These are phyloP conservation scores for Phaethon lepturus DNA, from an alignment of 2,113 vertebrate genomes.

Conservation along the genomic window DNA sequence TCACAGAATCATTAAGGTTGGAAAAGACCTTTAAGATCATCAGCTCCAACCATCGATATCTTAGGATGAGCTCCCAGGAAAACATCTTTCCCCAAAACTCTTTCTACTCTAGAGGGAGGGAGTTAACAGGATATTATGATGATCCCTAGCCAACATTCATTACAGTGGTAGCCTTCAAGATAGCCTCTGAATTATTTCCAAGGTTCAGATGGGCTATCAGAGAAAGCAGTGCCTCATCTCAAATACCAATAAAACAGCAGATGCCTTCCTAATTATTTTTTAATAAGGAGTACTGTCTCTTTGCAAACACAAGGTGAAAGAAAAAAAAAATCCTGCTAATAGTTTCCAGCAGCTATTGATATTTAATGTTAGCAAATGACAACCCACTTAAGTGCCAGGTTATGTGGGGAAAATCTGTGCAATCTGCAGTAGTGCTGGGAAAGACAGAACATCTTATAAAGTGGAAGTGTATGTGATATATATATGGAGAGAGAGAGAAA, in stretches of 20 bases:
- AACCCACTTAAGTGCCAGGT: not conserved
- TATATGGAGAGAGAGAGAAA: not conserved
- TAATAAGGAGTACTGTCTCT: not conserved
- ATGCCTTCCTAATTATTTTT: not conserved
- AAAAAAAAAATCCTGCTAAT: not conserved
- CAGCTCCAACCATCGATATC: not conserved
- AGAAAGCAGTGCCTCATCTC: not conserved
- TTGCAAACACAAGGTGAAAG: not conserved
- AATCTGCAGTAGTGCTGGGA: not conserved
- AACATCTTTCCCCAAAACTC: not conserved
- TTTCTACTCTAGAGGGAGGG: not conserved
- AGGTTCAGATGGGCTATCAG: not conserved
- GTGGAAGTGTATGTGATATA: not conserved
- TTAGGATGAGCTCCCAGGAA: not conserved
- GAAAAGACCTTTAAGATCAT: too few species aligned
- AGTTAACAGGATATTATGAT: not conserved
- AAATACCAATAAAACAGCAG: not conserved
- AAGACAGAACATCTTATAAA: not conserved
- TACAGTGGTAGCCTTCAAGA: not conserved
- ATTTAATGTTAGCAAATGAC: not conserved
- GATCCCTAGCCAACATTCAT: not conserved
- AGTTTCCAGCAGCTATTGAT: not conserved
- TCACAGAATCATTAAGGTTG: too few species aligned
- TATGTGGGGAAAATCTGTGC: not conserved
- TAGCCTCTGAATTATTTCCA: not conserved